These are phyloP conservation scores for Halocynthia aurantium DNA, from an alignment of 23 tunicate genomes.

Conservation along the genomic window DNA sequence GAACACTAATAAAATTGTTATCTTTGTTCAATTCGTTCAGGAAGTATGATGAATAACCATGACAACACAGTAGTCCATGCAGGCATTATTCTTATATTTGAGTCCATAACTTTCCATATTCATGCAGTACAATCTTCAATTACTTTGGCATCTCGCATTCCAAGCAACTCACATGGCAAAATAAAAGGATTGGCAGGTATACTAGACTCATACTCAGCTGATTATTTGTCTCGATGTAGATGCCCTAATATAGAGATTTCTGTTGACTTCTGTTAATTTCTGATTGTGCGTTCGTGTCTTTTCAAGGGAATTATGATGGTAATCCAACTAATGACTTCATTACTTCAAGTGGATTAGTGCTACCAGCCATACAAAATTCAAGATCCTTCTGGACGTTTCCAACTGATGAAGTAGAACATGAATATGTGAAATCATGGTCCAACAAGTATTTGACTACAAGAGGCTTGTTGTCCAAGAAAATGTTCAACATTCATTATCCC, in stretches of 20 bases:
- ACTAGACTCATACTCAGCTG: neutral
- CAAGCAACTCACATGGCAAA: conserved; percentile 2
- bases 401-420: conserved; percentile 3
- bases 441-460: neutral
- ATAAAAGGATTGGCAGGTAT: conserved; percentile 1
- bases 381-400: conserved; percentile 5
- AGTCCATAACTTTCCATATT: neutral
- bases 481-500: no score
- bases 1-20: no score
- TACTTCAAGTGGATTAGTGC: conserved; percentile 32
- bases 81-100: no score
- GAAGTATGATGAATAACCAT: no score
- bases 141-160: neutral
- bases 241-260: neutral
- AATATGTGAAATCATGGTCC: conserved; percentile 16
- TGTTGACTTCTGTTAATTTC: neutral
- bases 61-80: no score
- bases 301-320: conserved; percentile 62
- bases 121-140: conserved; percentile 13
- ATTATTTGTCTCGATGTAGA: neutral
- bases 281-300: neutral
- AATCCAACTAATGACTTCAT: conserved; percentile 55
- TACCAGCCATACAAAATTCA: conserved; percentile 38
- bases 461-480: no score
- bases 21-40: no score